A percentile compares a stretch with the other conserved stretches of the same genome.
Evolutionary conservation across 2,888 invertebrate genomes (phyloP).

Genomic region (Calliscelio sp.): DNA sequence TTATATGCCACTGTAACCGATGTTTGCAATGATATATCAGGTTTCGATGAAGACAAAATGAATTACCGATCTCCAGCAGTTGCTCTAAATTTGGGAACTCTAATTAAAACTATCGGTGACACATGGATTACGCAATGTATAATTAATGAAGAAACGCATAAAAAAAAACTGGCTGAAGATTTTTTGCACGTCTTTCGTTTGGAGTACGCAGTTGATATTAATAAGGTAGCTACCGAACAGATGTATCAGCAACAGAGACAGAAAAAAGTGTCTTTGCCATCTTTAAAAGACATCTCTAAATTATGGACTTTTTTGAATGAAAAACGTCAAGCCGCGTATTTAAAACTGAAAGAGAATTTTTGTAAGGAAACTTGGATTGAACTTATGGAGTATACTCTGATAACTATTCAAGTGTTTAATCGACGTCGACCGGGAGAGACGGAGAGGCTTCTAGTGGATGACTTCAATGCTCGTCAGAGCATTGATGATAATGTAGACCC

Average conservation of each 20-base stretch:
- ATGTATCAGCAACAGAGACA: neutral
- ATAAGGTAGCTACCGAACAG: constrained; percentile 16
- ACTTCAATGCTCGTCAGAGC: constrained; percentile 69
- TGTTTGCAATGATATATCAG: constrained; percentile 31
- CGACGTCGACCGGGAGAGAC: constrained; percentile 75
- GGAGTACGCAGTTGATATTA: constrained; percentile 24
- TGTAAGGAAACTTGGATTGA: constrained; percentile 53
- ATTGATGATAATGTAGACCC: constrained; percentile 70
- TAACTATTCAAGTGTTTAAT: constrained; percentile 74
- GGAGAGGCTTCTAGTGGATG: constrained; percentile 69
- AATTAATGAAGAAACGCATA: neutral
- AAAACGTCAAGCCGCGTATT: constrained; percentile 13
- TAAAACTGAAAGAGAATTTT: constrained; percentile 11
- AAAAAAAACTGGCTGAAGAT: constrained; percentile 7
- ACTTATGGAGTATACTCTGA: constrained; percentile 66
- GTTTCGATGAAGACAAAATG: constrained; percentile 9
- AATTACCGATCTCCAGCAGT: neutral
- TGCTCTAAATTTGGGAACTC: constrained; percentile 39
- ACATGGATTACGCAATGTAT: constrained; percentile 5
- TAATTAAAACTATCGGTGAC: constrained; percentile 7
- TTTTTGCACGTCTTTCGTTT: neutral
- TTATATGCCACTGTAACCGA: constrained; percentile 16
- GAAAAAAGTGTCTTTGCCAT: constrained; percentile 31
- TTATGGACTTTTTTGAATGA: constrained; percentile 23
- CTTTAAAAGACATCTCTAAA: constrained; percentile 37